A percentile compares a stretch with the other conserved stretches of the same genome.
phyloP scores from a whole-genome alignment of 2,797 vertebrate genomes.

The Chaunax sp. region DNA sequence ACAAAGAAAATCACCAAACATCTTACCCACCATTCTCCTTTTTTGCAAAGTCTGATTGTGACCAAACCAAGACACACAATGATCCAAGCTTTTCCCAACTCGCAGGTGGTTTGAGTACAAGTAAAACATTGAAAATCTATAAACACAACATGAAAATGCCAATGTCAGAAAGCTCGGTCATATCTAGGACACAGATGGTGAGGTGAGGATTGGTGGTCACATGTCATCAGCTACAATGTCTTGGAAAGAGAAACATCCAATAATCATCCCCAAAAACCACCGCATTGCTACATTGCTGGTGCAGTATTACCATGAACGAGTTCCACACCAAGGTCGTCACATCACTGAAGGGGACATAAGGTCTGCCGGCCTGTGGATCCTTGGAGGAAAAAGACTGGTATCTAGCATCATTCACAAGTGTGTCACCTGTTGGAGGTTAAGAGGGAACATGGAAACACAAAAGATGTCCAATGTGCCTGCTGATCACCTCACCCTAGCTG shows the following conservation, averaged over 20 bases:
- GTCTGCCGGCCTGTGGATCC: conserved; percentile 5
- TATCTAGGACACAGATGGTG: background rate
- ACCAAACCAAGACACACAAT: too few species aligned
- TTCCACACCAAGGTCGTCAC: conserved; percentile 17
- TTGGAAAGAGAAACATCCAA: conserved; percentile 18
- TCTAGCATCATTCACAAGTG: conserved; percentile 6
- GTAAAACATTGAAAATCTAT: too few species aligned
- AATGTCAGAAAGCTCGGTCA: background rate
- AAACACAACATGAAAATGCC: too few species aligned
- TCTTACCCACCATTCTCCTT: too few species aligned
- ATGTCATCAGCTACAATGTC: background rate
- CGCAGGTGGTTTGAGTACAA: too few species aligned
- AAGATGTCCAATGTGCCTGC: conserved; percentile 14
- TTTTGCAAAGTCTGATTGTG: too few species aligned
- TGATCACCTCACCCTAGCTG: background rate
- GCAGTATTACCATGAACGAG: background rate
- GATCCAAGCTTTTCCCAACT: too few species aligned
- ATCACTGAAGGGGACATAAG: background rate
- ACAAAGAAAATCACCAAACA: too few species aligned
- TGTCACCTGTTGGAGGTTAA: conserved; percentile 4
- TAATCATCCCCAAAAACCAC: conserved; percentile 13
- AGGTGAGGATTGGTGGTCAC: conserved; percentile 10
- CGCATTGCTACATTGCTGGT: conserved; percentile 17
- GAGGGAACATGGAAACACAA: background rate
- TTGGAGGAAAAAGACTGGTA: conserved; percentile 5